Evolutionary conservation across 2,113 vertebrate species (phyloP).

Genomic region (Ginglymostoma cirratum): DNA sequence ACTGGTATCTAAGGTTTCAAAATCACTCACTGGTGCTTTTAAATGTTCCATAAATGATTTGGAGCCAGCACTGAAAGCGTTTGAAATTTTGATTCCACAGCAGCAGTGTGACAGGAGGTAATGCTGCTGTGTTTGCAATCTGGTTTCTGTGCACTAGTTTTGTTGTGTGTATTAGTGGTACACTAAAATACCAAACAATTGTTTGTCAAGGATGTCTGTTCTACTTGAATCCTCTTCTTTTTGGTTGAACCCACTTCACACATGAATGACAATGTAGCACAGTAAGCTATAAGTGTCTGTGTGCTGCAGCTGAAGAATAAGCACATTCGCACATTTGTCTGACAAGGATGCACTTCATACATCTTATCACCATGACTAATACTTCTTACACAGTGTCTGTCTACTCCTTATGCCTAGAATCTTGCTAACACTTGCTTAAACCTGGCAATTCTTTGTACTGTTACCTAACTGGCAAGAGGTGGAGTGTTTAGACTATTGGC

Average conservation of each 20-base stretch:
- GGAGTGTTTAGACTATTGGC: neutral
- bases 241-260: no score
- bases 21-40: neutral
- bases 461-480: neutral
- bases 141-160: neutral
- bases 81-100: neutral
- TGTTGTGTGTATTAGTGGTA: neutral
- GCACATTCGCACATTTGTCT: neutral
- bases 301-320: neutral
- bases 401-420: neutral
- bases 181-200: neutral
- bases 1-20: neutral
- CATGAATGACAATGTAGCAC: neutral
- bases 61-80: neutral
- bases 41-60: neutral
- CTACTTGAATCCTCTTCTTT: no score
- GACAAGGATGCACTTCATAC: neutral
- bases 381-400: neutral
- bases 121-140: neutral
- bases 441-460: neutral
- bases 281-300: neutral
- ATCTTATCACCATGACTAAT: neutral
- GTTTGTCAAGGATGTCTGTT: neutral
- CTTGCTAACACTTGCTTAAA: neutral
- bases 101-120: neutral